Conservation (phyloP, 2,888 invertebrate species). For the Hanleya hanleyi region DNA sequence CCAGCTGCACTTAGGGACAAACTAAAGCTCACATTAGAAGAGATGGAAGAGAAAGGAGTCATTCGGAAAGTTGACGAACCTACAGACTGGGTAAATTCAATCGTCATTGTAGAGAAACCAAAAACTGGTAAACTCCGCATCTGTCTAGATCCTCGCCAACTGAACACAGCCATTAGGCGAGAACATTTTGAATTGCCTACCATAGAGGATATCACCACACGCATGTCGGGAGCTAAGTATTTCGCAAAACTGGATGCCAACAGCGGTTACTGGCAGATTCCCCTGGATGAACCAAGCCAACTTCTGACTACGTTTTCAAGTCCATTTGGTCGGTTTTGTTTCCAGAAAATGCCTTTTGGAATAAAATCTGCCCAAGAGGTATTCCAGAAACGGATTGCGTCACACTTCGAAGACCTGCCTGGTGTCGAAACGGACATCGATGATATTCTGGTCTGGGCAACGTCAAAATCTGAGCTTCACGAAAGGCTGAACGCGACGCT, state of each 20-base stretch:
- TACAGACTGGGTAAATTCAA: slow-evolving; percentile 17
- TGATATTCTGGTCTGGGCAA: slow-evolving; percentile 21
- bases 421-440: slow-evolving; percentile 19
- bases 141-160: slow-evolving; percentile 11
- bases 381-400: slow-evolving; percentile 16
- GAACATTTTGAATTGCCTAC: slow-evolving; percentile 25
- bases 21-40: not conserved
- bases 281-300: not conserved
- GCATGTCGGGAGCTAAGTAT: slow-evolving; percentile 9
- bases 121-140: slow-evolving; percentile 7
- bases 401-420: slow-evolving; percentile 5
- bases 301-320: slow-evolving; percentile 13
- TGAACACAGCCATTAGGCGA: slow-evolving; percentile 10
- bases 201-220: slow-evolving; percentile 15
- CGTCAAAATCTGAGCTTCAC: slow-evolving; percentile 2
- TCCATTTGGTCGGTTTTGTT: slow-evolving; percentile 21
- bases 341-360: slow-evolving; percentile 25
- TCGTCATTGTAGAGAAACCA: slow-evolving; percentile 12
- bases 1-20: slow-evolving; percentile 12
- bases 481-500: not conserved
- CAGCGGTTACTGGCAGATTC: not conserved
- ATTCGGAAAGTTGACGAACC: slow-evolving; percentile 13
- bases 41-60: slow-evolving; percentile 10
- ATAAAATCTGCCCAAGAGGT: slow-evolving; percentile 24
- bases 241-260: slow-evolving; percentile 22